Base-by-base conservation (phyloP, 2,888 invertebrate genomes). In the Stenichneumon culpator region DNA sequence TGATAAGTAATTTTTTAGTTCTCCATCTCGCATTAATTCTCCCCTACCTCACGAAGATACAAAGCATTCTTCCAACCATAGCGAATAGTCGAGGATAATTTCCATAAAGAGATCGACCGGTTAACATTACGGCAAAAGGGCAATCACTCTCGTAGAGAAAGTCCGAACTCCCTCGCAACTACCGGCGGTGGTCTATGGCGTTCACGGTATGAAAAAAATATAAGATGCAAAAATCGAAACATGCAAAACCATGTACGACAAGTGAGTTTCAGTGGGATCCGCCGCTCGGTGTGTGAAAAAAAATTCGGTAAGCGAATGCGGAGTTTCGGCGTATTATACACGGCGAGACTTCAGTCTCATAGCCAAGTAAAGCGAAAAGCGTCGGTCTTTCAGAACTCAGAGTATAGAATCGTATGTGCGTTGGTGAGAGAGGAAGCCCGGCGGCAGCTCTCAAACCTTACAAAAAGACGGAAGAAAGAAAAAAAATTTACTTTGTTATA, bases 401-500 rank as follows among this genome's bases (percentile, higher is more conserved):
- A 67, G 63, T 63, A 39, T 52, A 67, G 63, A 39, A 19, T 89
- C 87, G 88, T 87, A 77, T 63, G 84, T 81, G 83, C 85, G 86
- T 84, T 83, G 79, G 80, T 70, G 22, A 65, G 39, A 83, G 73
- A 19, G 44, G 32, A 73, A 87, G 86, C 87, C 22, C 84, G 86
- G 69, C 88, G 80, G 82, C 84, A 84, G 87, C 87, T 82, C 81
- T 74, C 87, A 25, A 25, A 83, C 86, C 78, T 85, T 75, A 86
- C 69, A 87, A 88, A 82, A 65, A 82, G 83, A 86, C 86, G 80
- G 77, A 86, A 86, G 87, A 88, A 87, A n/a, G n/a, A n/a, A n/a
- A n/a, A n/a, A n/a, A n/a, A n/a, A n/a, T n/a, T n/a, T n/a, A n/a
- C n/a, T n/a, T n/a, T n/a, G n/a, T n/a, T n/a, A n/a, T n/a, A n/a